phyloP scores from a whole-genome alignment of 2,797 vertebrate species.

The Chanos chanos region DNA sequence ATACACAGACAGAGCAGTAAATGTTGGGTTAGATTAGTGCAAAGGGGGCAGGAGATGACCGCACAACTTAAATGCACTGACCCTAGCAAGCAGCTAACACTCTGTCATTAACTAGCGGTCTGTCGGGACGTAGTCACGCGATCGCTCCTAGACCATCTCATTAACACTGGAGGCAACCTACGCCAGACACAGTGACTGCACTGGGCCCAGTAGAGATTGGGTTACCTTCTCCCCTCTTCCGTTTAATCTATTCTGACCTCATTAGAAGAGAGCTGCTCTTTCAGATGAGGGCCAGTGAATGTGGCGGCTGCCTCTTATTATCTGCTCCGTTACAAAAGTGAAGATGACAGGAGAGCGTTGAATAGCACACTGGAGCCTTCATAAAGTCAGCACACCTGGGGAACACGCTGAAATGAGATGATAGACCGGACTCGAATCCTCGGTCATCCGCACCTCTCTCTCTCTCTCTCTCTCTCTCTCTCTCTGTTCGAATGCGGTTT shows the following conservation, averaged over 20 bases:
- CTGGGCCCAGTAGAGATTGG: constrained; percentile 9
- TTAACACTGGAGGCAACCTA: constrained; percentile 22
- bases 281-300: constrained; percentile 1
- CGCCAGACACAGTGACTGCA: background rate
- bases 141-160: constrained; percentile 10
- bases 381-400: background rate
- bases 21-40: no score
- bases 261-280: constrained; percentile 24
- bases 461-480: no score
- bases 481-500: no score
- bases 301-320: constrained; percentile 5
- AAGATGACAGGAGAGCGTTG: constrained; percentile 7
- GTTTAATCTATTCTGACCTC: constrained; percentile 21
- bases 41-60: no score
- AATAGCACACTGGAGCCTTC: constrained; percentile 13
- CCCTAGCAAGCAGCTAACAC: no score
- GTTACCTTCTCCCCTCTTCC: constrained; percentile 1
- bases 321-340: constrained; percentile 2
- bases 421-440: background rate
- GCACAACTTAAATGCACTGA: no score
- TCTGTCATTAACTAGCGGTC: no score
- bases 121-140: background rate
- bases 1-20: no score
- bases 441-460: background rate
- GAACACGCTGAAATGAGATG: background rate